Evolutionary conservation across 2,113 vertebrate genomes (phyloP).

Genomic region (Muscicapa adusta): DNA sequence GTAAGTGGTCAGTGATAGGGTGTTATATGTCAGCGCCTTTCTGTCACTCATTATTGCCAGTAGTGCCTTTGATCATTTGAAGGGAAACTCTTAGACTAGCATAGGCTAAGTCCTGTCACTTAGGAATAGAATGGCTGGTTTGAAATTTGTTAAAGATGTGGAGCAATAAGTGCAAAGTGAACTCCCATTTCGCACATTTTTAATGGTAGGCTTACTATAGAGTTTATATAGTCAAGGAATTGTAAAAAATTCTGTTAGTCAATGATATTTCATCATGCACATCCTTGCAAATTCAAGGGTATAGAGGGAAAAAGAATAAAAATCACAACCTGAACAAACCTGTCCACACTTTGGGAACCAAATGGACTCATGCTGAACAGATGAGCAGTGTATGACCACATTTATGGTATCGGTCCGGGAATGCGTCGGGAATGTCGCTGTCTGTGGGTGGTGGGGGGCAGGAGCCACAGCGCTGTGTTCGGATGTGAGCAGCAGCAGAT

Average conservation of each 20-base stretch:
- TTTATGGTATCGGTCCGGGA: constrained; percentile 67
- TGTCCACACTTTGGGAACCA: constrained; percentile 77
- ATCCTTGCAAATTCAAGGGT: constrained; percentile 86
- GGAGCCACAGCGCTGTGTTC: constrained; percentile 85
- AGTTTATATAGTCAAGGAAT: constrained; percentile 77
- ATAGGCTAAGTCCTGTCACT: constrained; percentile 27
- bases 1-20: constrained; percentile 69
- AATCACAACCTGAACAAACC: constrained; percentile 40
- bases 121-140: constrained; percentile 28
- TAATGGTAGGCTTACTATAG: constrained; percentile 76
- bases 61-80: constrained; percentile 97
- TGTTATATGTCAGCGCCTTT: constrained; percentile 73
- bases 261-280: constrained; percentile 80
- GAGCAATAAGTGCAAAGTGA: constrained; percentile 85
- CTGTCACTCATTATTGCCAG: constrained; percentile 87
- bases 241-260: constrained; percentile 95
- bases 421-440: constrained; percentile 56
- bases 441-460: constrained; percentile 76
- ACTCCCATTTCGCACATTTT: constrained; percentile 71
- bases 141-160: constrained; percentile 68
- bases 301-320: constrained; percentile 54
- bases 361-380: constrained; percentile 77
- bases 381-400: constrained; percentile 58
- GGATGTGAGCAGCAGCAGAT: constrained; percentile 73
- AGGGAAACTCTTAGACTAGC: constrained; percentile 84